Base-by-base conservation (phyloP, 2,113 vertebrate genomes). In the Hippocampus comes region DNA sequence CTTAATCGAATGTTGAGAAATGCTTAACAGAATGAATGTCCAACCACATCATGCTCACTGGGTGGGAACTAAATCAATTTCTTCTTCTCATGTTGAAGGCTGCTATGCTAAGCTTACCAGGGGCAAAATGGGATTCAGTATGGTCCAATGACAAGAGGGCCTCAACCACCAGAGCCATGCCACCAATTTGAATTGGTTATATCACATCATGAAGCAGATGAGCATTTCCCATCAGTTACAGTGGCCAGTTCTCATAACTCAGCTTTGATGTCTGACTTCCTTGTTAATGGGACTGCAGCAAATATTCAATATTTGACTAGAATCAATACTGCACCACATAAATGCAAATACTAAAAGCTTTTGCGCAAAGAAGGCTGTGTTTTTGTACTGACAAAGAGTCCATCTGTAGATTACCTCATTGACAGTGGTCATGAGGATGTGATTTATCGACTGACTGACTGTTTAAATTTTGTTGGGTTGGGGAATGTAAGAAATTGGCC, bases 331-430 rank as follows among this genome's bases (percentile, higher is more conserved):
- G 7, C 51, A 51, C 8, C 23, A 70, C 49, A 60, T 8, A n/a
- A 38, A 23, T 66, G 34, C n/a, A 21, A 61, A 63, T 1, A 69
- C 46, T 64, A 42, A 74, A 75, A 69, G 59, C 11, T 65, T 38
- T 42, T 10, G 38, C 42, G 38, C 63, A 64, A 64, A 4, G 57
- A 67, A 21, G 59, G 71, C 73, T 72, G 67, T 14, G 34, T 46
- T 74, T 74, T 55, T 71, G 38, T 0, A 25, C 61, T 65, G 57
- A 69, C 56, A 63, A 23, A 57, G 34, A 53, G 73, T 55, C 61
- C 18, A 27, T 76, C 49, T 65, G 20, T 9, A 78, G 75, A 82
- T 79, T 75, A 77, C 79, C 74, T 80, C 65, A 71, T 67, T 77
- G 73, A 74, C 78, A 56, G 41, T 73, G 74, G 77, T 78, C 60